Percentiles rank a stretch among this genome's conserved stretches.
phyloP scores from a whole-genome alignment of 2,888 invertebrate species.

The Cinara cedri region DNA sequence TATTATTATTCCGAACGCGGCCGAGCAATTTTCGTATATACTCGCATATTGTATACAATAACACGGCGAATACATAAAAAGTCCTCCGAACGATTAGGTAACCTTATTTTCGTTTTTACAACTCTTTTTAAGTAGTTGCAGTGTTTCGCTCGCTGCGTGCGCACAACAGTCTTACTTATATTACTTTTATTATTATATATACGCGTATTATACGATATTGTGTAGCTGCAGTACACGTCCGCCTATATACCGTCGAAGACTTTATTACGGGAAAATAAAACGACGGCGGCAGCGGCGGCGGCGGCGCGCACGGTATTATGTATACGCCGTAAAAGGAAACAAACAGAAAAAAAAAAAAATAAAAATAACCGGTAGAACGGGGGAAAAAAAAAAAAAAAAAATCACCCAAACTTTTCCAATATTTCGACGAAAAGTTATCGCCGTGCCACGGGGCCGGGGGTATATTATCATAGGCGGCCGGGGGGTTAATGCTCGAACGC shows the following conservation, averaged over 20 bases:
- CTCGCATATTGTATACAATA: too few relatives aligned
- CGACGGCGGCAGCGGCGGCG: conserved; percentile 10
- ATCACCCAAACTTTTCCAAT: conserved; percentile 43
- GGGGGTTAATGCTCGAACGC: conserved; percentile 18
- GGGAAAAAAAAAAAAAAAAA: conserved; percentile 20
- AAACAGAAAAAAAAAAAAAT: background rate
- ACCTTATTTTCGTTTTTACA: conserved; percentile 34
- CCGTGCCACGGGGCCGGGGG: too few relatives aligned
- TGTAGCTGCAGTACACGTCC: too few relatives aligned
- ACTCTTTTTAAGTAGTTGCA: conserved; percentile 40
- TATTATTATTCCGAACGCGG: background rate
- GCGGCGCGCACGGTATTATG: too few relatives aligned
- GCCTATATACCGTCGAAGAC: background rate
- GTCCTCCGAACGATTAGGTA: conserved; percentile 1
- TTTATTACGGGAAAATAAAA: conserved; percentile 34
- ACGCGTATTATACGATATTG: too few relatives aligned
- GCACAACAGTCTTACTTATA: background rate
- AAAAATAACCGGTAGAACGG: background rate
- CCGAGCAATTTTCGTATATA: background rate
- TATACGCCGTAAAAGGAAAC: background rate
- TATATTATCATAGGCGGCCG: too few relatives aligned
- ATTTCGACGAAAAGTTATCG: conserved; percentile 39
- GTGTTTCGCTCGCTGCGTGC: background rate
- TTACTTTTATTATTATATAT: background rate
- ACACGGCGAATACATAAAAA: background rate